phyloP scores from a whole-genome alignment of 2,888 invertebrate species.

The Cyclophora albipunctata region DNA sequence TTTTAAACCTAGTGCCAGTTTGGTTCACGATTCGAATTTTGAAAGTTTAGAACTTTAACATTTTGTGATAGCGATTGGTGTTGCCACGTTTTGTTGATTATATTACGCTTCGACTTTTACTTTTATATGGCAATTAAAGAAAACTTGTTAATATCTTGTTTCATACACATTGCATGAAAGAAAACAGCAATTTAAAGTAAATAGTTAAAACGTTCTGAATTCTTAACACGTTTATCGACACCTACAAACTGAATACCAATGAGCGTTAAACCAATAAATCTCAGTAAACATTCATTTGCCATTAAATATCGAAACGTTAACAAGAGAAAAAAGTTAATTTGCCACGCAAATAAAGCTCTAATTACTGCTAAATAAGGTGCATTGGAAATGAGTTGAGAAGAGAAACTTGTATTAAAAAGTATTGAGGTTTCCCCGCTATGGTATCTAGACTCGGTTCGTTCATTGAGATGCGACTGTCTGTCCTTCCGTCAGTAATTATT shows the following conservation, averaged over 20 bases:
- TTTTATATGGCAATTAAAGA: too few relatives aligned
- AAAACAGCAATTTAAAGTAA: too few relatives aligned
- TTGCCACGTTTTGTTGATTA: too few relatives aligned
- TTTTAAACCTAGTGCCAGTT: too few relatives aligned
- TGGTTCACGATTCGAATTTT: background rate
- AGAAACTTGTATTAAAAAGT: conserved; percentile 53
- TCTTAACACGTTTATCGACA: conserved; percentile 1
- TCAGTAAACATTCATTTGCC: conserved; percentile 6
- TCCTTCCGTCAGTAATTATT: conserved; percentile 11
- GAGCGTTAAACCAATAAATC: conserved; percentile 17
- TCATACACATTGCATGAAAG: too few relatives aligned
- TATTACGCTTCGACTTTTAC: too few relatives aligned
- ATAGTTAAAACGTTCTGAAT: conserved; percentile 1
- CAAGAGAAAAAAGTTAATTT: conserved; percentile 17
- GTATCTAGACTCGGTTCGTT: conserved; percentile 41
- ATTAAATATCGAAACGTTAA: conserved; percentile 8
- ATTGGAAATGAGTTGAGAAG: conserved; percentile 40
- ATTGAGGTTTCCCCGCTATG: conserved; percentile 47
- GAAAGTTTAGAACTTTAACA: background rate
- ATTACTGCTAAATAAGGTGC: conserved; percentile 32
- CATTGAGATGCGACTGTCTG: conserved; percentile 39
- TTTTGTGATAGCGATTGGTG: too few relatives aligned
- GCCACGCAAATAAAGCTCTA: conserved; percentile 24
- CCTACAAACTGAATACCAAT: background rate
- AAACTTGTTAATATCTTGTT: too few relatives aligned